Evolutionary conservation across 2,888 invertebrate genomes (phyloP), one percentile per base, ranked within the genome.

Genomic region (Proisotoma minuta): DNA sequence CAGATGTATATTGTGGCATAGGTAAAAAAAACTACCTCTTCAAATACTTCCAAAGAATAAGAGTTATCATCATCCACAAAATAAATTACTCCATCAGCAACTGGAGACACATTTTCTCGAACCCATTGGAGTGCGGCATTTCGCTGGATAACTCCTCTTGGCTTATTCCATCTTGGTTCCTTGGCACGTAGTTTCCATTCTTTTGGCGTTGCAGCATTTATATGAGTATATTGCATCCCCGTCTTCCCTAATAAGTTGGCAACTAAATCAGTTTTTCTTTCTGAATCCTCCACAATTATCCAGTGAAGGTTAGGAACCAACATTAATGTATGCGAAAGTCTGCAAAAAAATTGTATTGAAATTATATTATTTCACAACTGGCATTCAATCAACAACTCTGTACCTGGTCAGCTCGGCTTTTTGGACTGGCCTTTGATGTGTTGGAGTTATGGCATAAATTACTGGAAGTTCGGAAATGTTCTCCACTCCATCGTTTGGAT

Each of bases 21-120:
- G 26, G 22, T 24, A n/a, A 18, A 12, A 69, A n/a, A n/a, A n/a
- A n/a, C 75, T 75, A 91, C 91, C 84, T 96, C 95, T 62, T 87
- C 84, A 79, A 98, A 98, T 12, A 98, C 78, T 77, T 91, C 87
- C 27, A 93, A 78, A 52, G 89, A 85, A 76, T 98, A 98, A 0
- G 94, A 88, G 77, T 98, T 98, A 76, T 97, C 97, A 78, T 98
- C 97, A 76, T 98, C 97, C 81, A 95, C 95, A 78, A 98, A 97
- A 78, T 89, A 98, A 0, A 97, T 87, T 40, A 95, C 85, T 15
- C 90, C 87, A 75, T 82, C 78, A 72, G 82, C 81, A 43, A 81
- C 80, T n/a, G 80, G 77, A 23, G 77, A 75, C 29, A 85, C 78
- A 77, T 87, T 84, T 1, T 82, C 79, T 66, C 89, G 79, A 1